These are phyloP conservation scores for Glareola pratincola DNA, from an alignment of 2,113 vertebrate species.

Conservation along the genomic window DNA sequence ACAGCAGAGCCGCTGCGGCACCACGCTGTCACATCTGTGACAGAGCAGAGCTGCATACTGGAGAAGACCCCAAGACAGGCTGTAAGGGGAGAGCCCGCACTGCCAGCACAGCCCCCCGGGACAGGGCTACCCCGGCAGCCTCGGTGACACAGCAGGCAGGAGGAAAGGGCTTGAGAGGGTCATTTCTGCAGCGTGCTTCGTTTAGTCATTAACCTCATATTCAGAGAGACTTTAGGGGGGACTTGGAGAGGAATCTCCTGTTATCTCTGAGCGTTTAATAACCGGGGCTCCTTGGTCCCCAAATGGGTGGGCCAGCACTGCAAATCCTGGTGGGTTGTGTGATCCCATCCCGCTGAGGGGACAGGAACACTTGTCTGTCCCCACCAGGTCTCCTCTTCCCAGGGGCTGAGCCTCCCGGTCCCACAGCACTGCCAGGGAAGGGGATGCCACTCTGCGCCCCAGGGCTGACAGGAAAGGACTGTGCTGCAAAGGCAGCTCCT, in stretches of 20 bases:
- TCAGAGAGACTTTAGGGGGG: neutral
- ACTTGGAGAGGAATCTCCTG: neutral
- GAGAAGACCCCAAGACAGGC: neutral
- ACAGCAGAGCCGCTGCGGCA: neutral
- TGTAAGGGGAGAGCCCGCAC: neutral
- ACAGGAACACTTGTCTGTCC: neutral
- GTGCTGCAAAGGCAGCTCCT: rapidly evolving
- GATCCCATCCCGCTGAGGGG: neutral
- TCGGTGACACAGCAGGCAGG: rapidly evolving
- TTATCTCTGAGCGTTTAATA: neutral
- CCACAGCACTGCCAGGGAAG: neutral
- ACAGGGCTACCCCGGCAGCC: neutral
- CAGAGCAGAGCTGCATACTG: rapidly evolving
- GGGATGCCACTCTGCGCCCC: neutral
- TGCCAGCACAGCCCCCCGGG: neutral
- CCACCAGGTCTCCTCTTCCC: neutral
- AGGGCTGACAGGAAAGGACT: rapidly evolving
- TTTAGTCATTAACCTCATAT: neutral
- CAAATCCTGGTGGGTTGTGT: neutral
- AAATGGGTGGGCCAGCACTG: neutral
- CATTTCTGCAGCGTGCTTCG: neutral
- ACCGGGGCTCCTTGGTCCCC: neutral
- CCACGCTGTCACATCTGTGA: rapidly evolving
- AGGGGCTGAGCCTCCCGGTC: neutral
- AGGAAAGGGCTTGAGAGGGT: neutral